phyloP scores from a whole-genome alignment of 2,113 vertebrate genomes.

The Patagioenas fasciata region DNA sequence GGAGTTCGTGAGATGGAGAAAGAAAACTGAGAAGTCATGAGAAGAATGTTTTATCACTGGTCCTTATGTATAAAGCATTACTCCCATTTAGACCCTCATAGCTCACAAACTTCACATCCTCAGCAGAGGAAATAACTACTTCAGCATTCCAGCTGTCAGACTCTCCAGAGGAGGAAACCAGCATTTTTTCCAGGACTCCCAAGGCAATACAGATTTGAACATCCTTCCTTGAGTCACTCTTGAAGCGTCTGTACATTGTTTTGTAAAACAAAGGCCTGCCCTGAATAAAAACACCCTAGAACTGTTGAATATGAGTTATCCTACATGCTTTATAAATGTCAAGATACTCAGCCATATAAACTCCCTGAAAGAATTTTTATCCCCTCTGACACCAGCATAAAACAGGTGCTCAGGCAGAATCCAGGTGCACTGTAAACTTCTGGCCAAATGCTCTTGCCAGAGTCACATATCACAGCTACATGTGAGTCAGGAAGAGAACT shows the following conservation, averaged over 20 bases:
- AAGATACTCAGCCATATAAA: not conserved
- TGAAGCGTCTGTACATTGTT: not conserved
- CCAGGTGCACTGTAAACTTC: not conserved
- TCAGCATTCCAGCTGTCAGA: not conserved
- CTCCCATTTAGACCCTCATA: not conserved
- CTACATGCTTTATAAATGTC: not conserved
- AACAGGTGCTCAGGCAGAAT: constrained; percentile 2
- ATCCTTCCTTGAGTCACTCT: not conserved
- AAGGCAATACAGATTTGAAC: not conserved
- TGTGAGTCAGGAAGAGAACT: not conserved
- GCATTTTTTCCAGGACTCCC: not conserved
- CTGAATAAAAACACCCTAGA: constrained; percentile 16
- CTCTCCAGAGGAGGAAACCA: not conserved
- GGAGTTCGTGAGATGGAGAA: not conserved
- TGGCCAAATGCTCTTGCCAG: not conserved
- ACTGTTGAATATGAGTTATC: not conserved
- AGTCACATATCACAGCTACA: not conserved
- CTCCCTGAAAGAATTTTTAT: not conserved
- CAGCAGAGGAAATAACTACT: not conserved
- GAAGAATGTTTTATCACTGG: not conserved
- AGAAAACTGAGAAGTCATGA: not conserved
- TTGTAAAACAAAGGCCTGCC: not conserved
- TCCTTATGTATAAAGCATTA: not conserved
- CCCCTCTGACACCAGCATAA: not conserved
- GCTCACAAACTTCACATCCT: not conserved